Conservation (phyloP, 2,113 vertebrate genomes). For the Mesitornis unicolor region DNA sequence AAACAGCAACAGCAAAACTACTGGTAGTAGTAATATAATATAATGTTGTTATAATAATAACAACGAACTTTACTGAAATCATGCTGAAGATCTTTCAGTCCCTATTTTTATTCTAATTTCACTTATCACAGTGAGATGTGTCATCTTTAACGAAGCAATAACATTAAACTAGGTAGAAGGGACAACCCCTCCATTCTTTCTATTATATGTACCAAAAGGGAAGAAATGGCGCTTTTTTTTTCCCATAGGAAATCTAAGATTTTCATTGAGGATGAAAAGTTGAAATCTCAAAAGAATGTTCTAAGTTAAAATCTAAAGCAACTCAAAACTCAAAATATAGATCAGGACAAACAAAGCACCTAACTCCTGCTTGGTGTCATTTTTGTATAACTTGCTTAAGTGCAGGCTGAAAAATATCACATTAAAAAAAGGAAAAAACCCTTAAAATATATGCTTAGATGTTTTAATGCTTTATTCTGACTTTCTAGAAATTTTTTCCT, state of each 20-base stretch:
- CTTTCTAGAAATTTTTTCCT: not conserved
- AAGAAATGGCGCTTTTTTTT: not conserved
- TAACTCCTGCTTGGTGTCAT: not conserved
- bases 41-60: not conserved
- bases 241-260: not conserved
- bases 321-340: not conserved
- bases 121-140: not conserved
- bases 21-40: not conserved
- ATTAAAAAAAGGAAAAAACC: not conserved
- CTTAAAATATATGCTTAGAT: not conserved
- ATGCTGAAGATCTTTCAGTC: not conserved
- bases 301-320: not conserved
- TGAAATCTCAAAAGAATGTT: not conserved
- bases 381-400: not conserved
- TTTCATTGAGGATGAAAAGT: not conserved
- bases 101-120: not conserved
- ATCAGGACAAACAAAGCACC: not conserved
- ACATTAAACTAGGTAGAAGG: not conserved
- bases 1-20: not conserved
- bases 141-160: not conserved
- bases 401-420: not conserved
- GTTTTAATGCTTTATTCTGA: not conserved
- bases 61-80: not conserved
- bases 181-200: not conserved
- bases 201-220: not conserved